Base-by-base conservation (phyloP, 1,140 invertebrate species). In the Tribolium castaneum region DNA sequence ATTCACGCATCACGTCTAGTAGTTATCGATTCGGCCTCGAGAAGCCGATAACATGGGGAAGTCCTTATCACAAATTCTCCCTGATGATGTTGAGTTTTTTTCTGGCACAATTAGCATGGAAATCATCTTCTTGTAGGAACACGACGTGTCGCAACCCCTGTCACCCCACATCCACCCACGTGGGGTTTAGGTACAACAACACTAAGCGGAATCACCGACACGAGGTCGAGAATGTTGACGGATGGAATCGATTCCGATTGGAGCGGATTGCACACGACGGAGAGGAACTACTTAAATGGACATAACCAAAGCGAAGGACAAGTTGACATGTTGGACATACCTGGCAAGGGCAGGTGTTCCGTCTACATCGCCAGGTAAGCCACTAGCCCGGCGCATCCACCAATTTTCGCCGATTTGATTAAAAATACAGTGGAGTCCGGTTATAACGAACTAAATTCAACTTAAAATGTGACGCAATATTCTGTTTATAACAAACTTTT, bases 321-420 rank as follows among this genome's bases (percentile, higher is more conserved):
- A 84, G 93, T 96, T 35, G 96, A 98, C 84, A 96, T 96, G 93
- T 88, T 98, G 82, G 96, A 98, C 83, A 96, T 98, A 83, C 96
- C 96, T 10, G 96, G 95, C 54, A 96, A 97, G 86, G 96, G 97
- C 19, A 90, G 94, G 70, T 98, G 96, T 88, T 96, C 95, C 84
- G 96, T 98, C 74, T 98, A 96, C 86, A 96, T 97, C 70, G 96
- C 96, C 12, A 89, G 90, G 89, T 90, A 82, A 76, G 16, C 16
- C 16, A 52, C 6, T 45, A 6, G 3, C 19, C 12, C n/a, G 74
- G 16, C 25, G 13, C 39, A 49, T 25, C 19, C 74, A 79, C 22
- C 49, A 83, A 80, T 2, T 80, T 39, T 39, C 2, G 1, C 16
- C n/a, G n/a, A 19, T 19, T 19, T 19, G 16, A 1, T 19, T 19